phyloP scores from a whole-genome alignment of 92 coral and sea anemone genomes.

The Palythoa heliodiscus region DNA sequence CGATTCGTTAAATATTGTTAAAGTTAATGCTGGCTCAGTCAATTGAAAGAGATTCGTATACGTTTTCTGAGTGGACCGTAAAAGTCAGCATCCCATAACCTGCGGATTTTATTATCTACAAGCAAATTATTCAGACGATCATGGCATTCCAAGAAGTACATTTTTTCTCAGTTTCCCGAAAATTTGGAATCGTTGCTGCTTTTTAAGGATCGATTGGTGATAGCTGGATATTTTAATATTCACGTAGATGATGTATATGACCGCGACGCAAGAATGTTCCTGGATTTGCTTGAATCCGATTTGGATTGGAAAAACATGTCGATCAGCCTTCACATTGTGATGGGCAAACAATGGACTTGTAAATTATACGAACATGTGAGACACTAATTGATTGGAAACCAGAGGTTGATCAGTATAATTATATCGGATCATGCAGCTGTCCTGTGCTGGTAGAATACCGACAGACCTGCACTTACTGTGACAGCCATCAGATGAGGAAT shows the following conservation, averaged over 20 bases:
- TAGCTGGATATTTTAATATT: slow-evolving; percentile 51
- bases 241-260: slow-evolving; percentile 49
- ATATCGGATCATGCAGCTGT: slow-evolving; percentile 60
- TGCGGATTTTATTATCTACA: slow-evolving; percentile 33
- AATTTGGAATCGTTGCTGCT: slow-evolving; percentile 36
- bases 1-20: slow-evolving; percentile 43
- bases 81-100: slow-evolving; percentile 22
- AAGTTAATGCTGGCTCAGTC: slow-evolving; percentile 38
- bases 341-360: slow-evolving; percentile 57
- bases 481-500: slow-evolving; percentile 7
- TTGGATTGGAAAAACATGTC: slow-evolving; percentile 56
- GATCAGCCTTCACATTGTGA: slow-evolving; percentile 53
- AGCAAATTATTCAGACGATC: slow-evolving; percentile 46
- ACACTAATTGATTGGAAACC: slow-evolving; percentile 30
- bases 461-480: background rate
- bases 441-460: slow-evolving; percentile 14
- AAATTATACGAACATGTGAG: slow-evolving; percentile 56
- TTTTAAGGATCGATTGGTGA: slow-evolving; percentile 10
- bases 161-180: slow-evolving; percentile 53
- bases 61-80: slow-evolving; percentile 42
- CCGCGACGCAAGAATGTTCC: slow-evolving; percentile 43
- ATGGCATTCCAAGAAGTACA: slow-evolving; percentile 45
- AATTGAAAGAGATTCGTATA: slow-evolving; percentile 31
- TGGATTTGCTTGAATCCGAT: slow-evolving; percentile 48
- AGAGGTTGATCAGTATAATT: slow-evolving; percentile 38